These are phyloP conservation scores for Himalopsyche tibetana DNA, from an alignment of 2,888 invertebrate species.

Conservation along the genomic window DNA sequence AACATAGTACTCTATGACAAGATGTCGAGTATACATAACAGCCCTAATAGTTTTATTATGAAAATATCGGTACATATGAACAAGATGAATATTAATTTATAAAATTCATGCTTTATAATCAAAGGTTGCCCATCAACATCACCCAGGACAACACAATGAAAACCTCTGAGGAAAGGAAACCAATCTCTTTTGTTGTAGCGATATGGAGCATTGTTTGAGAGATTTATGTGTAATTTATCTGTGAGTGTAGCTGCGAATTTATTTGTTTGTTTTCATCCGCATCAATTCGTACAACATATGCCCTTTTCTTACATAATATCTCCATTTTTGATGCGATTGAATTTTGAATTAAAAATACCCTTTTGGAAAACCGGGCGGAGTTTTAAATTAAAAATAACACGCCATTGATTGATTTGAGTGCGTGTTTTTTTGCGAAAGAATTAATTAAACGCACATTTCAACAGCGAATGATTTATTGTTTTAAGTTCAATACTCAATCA, in stretches of 20 bases:
- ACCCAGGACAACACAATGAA: neutral
- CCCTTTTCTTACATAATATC: neutral
- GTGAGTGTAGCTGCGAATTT: neutral
- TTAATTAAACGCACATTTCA: neutral
- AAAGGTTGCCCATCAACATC: neutral
- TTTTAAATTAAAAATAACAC: constrained; percentile 4
- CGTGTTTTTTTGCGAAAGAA: neutral
- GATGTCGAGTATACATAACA: too few species aligned
- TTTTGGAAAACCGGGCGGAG: neutral
- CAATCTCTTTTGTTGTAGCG: constrained; percentile 5
- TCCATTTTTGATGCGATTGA: neutral
- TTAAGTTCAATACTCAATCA: neutral
- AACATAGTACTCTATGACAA: too few species aligned
- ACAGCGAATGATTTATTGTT: neutral
- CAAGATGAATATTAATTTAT: too few species aligned
- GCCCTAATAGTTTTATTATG: too few species aligned
- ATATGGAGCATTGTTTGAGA: constrained; percentile 39
- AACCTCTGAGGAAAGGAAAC: constrained; percentile 21
- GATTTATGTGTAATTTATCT: constrained; percentile 49
- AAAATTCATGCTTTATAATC: neutral
- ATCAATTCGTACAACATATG: neutral
- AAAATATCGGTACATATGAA: too few species aligned
- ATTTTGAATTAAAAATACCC: neutral
- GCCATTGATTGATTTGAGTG: neutral
- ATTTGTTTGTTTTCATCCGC: neutral